Conservation (phyloP, 2,797 vertebrate genomes). For the Bradypodion pumilum region DNA sequence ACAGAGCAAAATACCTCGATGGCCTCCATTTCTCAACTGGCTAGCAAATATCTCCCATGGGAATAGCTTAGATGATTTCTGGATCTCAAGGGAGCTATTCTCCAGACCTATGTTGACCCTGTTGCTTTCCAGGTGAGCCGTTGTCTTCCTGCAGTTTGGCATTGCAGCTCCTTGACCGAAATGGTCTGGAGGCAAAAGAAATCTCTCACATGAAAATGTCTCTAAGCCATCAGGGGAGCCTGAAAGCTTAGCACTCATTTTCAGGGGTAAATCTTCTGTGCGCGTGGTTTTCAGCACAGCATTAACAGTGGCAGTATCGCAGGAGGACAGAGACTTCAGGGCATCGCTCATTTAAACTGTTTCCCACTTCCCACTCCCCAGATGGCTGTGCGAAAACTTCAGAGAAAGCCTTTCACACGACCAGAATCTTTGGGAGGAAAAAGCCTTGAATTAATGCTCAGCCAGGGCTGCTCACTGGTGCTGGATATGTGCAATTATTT, state of each 20-base stretch:
- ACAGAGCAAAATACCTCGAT: neutral
- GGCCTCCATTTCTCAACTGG: constrained; percentile 55
- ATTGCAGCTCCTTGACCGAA: constrained; percentile 35
- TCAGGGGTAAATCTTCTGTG: constrained; percentile 41
- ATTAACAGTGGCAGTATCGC: neutral
- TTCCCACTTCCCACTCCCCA: neutral
- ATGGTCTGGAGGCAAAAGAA: constrained; percentile 32
- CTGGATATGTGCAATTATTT: too few relatives aligned
- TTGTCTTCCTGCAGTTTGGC: constrained; percentile 46
- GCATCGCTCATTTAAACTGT: neutral
- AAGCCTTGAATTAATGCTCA: too few relatives aligned
- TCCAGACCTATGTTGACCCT: constrained; percentile 42
- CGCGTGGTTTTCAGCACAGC: constrained; percentile 10
- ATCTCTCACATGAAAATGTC: constrained; percentile 50
- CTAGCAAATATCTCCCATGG: neutral
- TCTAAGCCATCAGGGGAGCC: constrained; percentile 14
- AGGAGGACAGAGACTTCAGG: neutral
- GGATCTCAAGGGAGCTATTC: neutral
- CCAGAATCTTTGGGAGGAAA: neutral
- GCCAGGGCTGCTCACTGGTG: too few relatives aligned
- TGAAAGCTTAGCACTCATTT: neutral
- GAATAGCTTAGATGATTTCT: constrained; percentile 35
- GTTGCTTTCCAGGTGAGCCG: constrained; percentile 58
- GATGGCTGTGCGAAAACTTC: neutral
- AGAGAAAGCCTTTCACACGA: neutral